These are phyloP conservation scores for Poeciliopsis turneri DNA, from an alignment of 2,797 vertebrate species.

Conservation along the genomic window DNA sequence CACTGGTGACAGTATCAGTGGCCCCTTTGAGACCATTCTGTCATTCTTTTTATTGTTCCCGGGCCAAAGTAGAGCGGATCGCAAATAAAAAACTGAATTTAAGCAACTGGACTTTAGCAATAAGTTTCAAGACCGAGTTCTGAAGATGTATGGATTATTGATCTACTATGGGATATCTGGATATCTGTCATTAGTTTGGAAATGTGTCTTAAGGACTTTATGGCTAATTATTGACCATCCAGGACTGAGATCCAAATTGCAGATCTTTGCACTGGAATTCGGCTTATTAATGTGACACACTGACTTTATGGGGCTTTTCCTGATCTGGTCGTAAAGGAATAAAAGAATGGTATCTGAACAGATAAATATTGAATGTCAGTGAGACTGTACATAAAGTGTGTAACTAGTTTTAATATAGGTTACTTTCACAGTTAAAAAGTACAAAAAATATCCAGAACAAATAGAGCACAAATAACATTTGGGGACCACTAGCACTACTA, in stretches of 20 bases:
- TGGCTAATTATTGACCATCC: constrained; percentile 29
- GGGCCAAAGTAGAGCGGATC: constrained; percentile 28
- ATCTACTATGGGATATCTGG: constrained; percentile 17
- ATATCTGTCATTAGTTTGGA: constrained; percentile 34
- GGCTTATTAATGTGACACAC: constrained; percentile 27
- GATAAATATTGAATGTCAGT: constrained; percentile 58
- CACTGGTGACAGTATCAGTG: constrained; percentile 38
- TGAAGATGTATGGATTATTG: constrained; percentile 6
- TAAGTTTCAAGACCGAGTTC: constrained; percentile 44
- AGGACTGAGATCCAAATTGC: constrained; percentile 39
- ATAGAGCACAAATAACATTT: constrained; percentile 72
- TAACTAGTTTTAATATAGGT: constrained; percentile 73
- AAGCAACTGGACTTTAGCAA: constrained; percentile 31
- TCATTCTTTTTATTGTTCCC: constrained; percentile 41
- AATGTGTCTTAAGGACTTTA: constrained; percentile 43
- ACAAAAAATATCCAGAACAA: constrained; percentile 59
- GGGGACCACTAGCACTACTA: constrained; percentile 72
- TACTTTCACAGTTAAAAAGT: constrained; percentile 57
- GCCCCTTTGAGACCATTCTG: constrained; percentile 40
- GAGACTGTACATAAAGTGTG: constrained; percentile 63
- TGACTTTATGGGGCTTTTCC: constrained; percentile 43
- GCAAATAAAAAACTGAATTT: constrained; percentile 31
- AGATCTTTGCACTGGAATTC: constrained; percentile 38
- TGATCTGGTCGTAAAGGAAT: constrained; percentile 37
- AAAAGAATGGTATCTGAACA: constrained; percentile 39